Conservation (phyloP, 1,140 invertebrate genomes). For the Aphidius gifuensis region DNA sequence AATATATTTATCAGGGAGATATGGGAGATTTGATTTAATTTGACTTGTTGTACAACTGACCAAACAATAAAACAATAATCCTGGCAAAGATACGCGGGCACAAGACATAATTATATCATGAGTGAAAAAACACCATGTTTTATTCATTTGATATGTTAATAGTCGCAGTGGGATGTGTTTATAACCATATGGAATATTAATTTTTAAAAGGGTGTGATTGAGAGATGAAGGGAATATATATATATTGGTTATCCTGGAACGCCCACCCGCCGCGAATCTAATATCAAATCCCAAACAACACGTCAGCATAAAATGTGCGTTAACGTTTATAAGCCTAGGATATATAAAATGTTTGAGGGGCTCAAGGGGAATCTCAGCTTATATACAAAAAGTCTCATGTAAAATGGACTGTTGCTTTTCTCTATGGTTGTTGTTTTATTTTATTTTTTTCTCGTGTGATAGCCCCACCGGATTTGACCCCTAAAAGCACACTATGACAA, state of each 20-base stretch:
- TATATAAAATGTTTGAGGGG: conserved; percentile 12
- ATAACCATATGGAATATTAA: no score
- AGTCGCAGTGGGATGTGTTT: conserved; percentile 18
- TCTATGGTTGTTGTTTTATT: background rate
- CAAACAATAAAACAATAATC: no score
- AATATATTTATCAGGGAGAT: no score
- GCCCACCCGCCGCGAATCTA: conserved; percentile 25
- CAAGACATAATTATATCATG: no score
- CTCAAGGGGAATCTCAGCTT: no score
- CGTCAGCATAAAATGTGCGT: conserved; percentile 14
- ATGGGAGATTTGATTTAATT: no score
- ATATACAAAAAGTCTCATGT: no score
- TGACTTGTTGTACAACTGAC: no score
- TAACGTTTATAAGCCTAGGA: conserved; percentile 10
- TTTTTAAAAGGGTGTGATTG: no score
- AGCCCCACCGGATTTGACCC: conserved; percentile 15
- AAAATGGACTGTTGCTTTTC: no score
- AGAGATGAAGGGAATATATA: no score
- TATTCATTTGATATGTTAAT: conserved; percentile 20
- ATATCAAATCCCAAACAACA: conserved; percentile 20
- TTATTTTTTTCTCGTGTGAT: conserved; percentile 14
- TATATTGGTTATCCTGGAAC: conserved; percentile 16
- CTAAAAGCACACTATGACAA: conserved; percentile 25
- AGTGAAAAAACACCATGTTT: background rate
- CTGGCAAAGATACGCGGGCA: no score